phyloP scores from a whole-genome alignment of 2,797 vertebrate species.

The Steatocranus sp. region DNA sequence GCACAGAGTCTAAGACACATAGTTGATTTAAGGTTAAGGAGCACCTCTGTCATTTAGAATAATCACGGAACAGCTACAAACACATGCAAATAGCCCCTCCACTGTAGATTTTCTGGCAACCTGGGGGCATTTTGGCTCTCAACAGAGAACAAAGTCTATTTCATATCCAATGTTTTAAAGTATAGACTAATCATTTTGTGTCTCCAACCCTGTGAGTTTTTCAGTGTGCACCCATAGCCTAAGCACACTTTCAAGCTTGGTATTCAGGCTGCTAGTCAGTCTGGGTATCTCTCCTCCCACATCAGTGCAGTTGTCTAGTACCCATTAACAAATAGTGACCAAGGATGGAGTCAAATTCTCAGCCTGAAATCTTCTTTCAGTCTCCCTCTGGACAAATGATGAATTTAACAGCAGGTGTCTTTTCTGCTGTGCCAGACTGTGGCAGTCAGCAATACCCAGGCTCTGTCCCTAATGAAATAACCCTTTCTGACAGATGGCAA shows the following conservation, averaged over 20 bases:
- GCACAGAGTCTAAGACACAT: background rate
- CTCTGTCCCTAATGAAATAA: constrained; percentile 51
- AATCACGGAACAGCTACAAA: background rate
- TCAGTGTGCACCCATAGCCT: background rate
- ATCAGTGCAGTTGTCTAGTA: background rate
- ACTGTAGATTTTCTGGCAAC: background rate
- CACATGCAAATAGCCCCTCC: background rate
- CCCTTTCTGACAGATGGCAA: constrained; percentile 59
- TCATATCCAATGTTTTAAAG: background rate
- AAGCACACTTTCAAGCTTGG: background rate
- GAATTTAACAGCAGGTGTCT: background rate
- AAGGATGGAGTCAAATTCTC: background rate
- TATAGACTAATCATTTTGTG: background rate
- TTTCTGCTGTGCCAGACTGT: background rate
- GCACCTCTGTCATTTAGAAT: background rate
- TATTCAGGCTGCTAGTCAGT: background rate
- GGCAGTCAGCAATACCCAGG: background rate
- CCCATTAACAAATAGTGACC: background rate
- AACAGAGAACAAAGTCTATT: background rate
- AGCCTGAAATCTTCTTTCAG: background rate
- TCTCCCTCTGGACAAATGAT: background rate
- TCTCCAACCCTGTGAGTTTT: background rate
- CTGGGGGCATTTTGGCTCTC: background rate
- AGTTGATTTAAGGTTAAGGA: background rate
- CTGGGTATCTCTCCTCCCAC: background rate